phyloP scores from a whole-genome alignment of 2,797 vertebrate species.

The Muraenolepis orangiensis region DNA sequence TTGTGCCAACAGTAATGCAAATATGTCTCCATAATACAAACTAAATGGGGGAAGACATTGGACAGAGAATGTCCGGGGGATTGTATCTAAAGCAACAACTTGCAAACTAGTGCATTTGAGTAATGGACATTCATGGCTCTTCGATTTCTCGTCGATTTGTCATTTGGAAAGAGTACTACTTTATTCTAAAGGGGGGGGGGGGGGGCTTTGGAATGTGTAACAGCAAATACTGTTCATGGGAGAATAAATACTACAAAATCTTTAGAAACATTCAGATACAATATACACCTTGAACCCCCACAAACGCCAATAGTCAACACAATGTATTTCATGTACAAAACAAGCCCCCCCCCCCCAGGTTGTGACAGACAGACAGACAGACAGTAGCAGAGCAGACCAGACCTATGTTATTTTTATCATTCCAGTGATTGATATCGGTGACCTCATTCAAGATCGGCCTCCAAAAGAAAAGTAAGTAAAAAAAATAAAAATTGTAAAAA shows the following conservation, averaged over 20 bases:
- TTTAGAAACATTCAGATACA: slow-evolving; percentile 36
- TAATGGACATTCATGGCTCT: slow-evolving; percentile 27
- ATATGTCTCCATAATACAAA: background rate
- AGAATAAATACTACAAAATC: slow-evolving; percentile 65
- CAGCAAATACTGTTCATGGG: slow-evolving; percentile 33
- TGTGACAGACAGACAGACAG: slow-evolving; percentile 27
- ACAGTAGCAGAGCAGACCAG: slow-evolving; percentile 15
- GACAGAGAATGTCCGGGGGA: background rate
- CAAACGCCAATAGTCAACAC: background rate
- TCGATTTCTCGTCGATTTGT: slow-evolving; percentile 53
- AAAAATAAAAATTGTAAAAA: background rate
- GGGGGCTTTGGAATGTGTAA: slow-evolving; percentile 20
- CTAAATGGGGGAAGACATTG: background rate
- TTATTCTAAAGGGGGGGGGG: background rate
- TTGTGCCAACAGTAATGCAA: background rate
- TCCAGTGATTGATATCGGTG: slow-evolving; percentile 40
- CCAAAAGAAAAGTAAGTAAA: background rate
- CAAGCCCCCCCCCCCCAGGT: slow-evolving; percentile 13
- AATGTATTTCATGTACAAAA: background rate
- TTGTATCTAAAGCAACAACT: background rate
- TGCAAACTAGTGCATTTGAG: background rate
- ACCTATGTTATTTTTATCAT: slow-evolving; percentile 5
- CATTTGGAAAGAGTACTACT: background rate
- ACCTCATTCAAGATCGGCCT: slow-evolving; percentile 28
- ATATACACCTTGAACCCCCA: slow-evolving; percentile 26